These are phyloP conservation scores for Chelon labrosus DNA, from an alignment of 2,797 vertebrate species.

Conservation along the genomic window DNA sequence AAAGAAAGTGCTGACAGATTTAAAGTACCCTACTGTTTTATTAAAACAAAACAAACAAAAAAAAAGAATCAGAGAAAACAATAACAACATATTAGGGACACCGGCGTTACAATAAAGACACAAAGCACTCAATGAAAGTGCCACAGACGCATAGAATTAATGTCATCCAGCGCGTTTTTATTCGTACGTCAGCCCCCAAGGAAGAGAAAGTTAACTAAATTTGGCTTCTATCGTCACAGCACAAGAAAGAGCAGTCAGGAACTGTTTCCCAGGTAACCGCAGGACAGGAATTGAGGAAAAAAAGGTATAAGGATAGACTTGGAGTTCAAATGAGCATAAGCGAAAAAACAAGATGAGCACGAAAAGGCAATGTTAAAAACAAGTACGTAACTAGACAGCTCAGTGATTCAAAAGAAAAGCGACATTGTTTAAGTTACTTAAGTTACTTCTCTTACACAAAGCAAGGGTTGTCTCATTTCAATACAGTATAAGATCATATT, in stretches of 20 bases:
- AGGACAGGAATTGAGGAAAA: conserved; percentile 32
- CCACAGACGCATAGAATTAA: neutral
- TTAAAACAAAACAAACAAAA: neutral
- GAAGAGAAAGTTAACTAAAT: conserved; percentile 22
- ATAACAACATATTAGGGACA: neutral
- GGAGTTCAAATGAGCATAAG: conserved; percentile 22
- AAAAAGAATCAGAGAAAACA: neutral
- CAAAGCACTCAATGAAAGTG: neutral
- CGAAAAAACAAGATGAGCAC: conserved; percentile 19
- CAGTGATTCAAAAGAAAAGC: conserved; percentile 15
- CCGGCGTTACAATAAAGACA: neutral
- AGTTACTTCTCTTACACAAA: conserved; percentile 29
- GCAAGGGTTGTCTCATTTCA: conserved; percentile 32
- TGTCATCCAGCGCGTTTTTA: neutral
- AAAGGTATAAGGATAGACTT: conserved; percentile 3
- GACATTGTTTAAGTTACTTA: conserved; percentile 32
- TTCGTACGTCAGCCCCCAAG: conserved; percentile 23
- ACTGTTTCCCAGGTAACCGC: conserved; percentile 65
- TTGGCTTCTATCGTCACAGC: conserved; percentile 16
- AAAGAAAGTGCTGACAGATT: too few species aligned
- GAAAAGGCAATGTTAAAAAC: conserved; percentile 19
- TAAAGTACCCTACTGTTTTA: neutral
- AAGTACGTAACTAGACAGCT: conserved; percentile 5
- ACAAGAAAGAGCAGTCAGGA: conserved; percentile 23
- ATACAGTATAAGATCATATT: conserved; percentile 35